Percentiles rank a stretch among this genome's conserved stretches.
Evolutionary conservation across 2,797 vertebrate genomes (phyloP).

Genomic region (Periophthalmus magnuspinnatus): DNA sequence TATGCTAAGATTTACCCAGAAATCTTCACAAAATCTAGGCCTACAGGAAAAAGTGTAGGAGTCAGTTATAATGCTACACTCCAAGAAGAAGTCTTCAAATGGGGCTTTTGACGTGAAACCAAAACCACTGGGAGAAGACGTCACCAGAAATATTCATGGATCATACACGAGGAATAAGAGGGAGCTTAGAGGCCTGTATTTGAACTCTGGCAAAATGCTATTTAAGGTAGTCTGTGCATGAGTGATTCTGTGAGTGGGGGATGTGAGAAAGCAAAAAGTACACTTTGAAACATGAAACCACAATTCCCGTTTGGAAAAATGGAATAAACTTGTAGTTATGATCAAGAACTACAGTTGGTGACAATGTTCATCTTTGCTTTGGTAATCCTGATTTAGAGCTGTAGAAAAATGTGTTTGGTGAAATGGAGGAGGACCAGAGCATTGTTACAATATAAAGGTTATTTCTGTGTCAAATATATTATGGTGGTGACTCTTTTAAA

Average conservation of each 20-base stretch:
- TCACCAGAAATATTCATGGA: conserved; percentile 52
- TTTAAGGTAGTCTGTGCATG: conserved; percentile 56
- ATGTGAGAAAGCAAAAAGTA: neutral
- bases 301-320: neutral
- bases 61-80: conserved; percentile 24
- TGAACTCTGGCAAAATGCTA: conserved; percentile 61
- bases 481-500: neutral
- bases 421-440: too few species aligned
- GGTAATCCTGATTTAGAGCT: neutral
- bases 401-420: neutral
- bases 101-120: conserved; percentile 61
- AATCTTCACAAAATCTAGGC: conserved; percentile 33
- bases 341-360: too few species aligned
- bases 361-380: neutral
- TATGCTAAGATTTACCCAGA: conserved; percentile 26
- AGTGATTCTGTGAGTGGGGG: conserved; percentile 56
- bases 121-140: conserved; percentile 52
- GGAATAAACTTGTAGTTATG: neutral
- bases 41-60: conserved; percentile 22
- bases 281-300: neutral
- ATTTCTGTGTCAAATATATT: too few species aligned
- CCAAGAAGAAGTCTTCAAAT: conserved; percentile 59
- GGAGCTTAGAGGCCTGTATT: conserved; percentile 46
- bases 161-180: conserved; percentile 35
- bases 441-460: too few species aligned